Conservation (phyloP, 2,797 vertebrate species). For the Karalla daura region DNA sequence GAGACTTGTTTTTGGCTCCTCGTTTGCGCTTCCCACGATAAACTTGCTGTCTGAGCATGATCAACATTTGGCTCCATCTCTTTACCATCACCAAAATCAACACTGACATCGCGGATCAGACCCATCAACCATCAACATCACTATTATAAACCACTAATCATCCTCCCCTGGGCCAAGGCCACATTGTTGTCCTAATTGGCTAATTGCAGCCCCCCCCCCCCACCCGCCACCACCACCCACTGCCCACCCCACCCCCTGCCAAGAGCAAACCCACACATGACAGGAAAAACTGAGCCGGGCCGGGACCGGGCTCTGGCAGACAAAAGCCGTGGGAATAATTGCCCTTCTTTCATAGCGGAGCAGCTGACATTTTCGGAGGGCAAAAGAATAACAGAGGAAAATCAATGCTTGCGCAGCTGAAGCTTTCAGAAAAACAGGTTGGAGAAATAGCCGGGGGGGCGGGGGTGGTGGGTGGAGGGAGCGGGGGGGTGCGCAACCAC, state of each 20-base stretch:
- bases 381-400: slow-evolving; percentile 40
- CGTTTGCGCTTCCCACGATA: not conserved
- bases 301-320: slow-evolving; percentile 14
- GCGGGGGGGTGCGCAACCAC: slow-evolving; percentile 9
- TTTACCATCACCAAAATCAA: slow-evolving; percentile 33
- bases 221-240: no score
- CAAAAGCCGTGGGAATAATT: slow-evolving; percentile 24
- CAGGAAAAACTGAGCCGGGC: slow-evolving; percentile 1
- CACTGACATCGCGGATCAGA: slow-evolving; percentile 32
- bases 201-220: slow-evolving; percentile 32
- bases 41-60: slow-evolving; percentile 17
- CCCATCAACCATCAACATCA: no score
- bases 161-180: slow-evolving; percentile 12
- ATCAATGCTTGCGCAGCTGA: slow-evolving; percentile 40
- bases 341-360: slow-evolving; percentile 27
- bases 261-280: slow-evolving; percentile 27
- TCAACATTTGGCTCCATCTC: slow-evolving; percentile 22
- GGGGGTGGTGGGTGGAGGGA: no score
- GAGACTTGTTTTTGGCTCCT: not conserved
- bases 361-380: slow-evolving; percentile 52
- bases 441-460: slow-evolving; percentile 43
- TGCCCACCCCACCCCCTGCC: no score
- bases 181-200: slow-evolving; percentile 43
- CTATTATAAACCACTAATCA: slow-evolving; percentile 45
- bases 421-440: slow-evolving; percentile 46